phyloP scores from a whole-genome alignment of 2,888 invertebrate genomes.

The Podabrus alpinus region DNA sequence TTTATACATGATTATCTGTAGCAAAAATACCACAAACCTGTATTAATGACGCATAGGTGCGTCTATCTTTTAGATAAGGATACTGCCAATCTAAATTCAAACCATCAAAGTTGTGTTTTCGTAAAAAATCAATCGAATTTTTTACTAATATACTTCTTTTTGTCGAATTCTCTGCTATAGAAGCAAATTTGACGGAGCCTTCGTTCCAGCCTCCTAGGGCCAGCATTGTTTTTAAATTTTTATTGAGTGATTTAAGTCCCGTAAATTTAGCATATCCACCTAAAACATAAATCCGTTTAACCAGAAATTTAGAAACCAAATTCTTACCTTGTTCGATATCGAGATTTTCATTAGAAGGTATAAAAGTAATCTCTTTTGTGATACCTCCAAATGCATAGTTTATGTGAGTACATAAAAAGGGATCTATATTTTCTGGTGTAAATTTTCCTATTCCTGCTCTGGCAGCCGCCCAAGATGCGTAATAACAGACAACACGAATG shows the following conservation, averaged over 20 bases:
- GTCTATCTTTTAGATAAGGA: neutral
- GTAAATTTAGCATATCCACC: neutral
- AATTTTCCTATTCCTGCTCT: neutral
- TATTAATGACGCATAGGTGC: neutral
- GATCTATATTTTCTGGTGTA: neutral
- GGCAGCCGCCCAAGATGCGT: neutral
- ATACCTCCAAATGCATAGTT: neutral
- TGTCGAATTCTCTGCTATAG: neutral
- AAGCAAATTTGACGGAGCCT: neutral
- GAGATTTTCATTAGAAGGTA: neutral
- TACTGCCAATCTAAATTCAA: neutral
- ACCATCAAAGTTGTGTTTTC: neutral
- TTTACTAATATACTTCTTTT: neutral
- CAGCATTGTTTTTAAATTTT: neutral
- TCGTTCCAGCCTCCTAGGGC: neutral
- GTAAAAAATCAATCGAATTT: neutral
- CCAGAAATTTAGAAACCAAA: neutral
- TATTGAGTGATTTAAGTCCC: neutral
- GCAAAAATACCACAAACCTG: neutral
- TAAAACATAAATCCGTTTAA: neutral
- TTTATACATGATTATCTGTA: too few species aligned
- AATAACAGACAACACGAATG: neutral
- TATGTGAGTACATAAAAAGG: neutral
- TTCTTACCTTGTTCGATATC: neutral
- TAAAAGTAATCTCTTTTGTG: neutral